phyloP scores from a whole-genome alignment of 2,888 invertebrate genomes.

The Nymphalis polychloros region DNA sequence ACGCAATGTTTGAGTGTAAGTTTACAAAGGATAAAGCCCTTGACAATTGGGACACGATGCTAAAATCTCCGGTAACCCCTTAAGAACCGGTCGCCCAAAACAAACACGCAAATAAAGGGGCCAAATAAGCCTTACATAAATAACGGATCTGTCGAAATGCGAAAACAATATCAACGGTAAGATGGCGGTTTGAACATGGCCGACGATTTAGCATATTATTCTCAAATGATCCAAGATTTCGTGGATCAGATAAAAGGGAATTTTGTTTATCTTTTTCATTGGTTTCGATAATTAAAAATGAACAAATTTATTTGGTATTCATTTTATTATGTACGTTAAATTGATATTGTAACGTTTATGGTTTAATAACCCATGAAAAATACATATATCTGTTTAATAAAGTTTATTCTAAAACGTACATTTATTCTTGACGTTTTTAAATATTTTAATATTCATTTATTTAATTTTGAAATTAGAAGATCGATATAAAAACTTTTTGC shows the following conservation, averaged over 20 bases:
- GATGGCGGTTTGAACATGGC: constrained; percentile 59
- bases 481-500: not conserved
- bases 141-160: constrained; percentile 73
- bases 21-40: constrained; percentile 19
- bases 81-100: constrained; percentile 47
- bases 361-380: no score
- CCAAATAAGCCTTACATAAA: constrained; percentile 70
- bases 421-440: no score
- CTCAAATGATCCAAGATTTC: constrained; percentile 24
- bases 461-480: not conserved
- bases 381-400: no score
- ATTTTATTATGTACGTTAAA: not conserved
- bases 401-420: no score
- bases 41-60: constrained; percentile 35
- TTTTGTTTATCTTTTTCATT: constrained; percentile 10
- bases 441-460: no score
- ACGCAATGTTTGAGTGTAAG: not conserved
- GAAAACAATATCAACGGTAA: constrained; percentile 75
- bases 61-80: constrained; percentile 54
- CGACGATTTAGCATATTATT: constrained; percentile 53
- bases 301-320: not conserved
- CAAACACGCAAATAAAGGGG: constrained; percentile 55
- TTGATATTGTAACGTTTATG: not conserved
- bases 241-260: constrained; percentile 18
- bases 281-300: not conserved